These are phyloP conservation scores for Latrodectus hesperus DNA, from an alignment of 2,888 invertebrate genomes.

Conservation along the genomic window DNA sequence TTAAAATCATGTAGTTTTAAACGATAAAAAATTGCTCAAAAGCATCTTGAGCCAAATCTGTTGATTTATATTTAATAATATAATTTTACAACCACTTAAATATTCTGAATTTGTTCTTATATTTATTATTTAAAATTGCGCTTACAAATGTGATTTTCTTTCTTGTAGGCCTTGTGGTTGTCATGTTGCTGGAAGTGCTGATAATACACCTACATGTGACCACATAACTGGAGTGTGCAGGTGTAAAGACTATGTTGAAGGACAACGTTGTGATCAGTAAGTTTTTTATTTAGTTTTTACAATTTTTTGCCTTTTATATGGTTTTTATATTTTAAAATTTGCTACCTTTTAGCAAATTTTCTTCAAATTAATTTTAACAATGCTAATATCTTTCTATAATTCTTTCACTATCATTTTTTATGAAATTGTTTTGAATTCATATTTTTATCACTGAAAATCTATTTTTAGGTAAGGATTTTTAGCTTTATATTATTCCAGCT, in stretches of 20 bases:
- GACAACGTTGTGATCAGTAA: slow-evolving; percentile 90
- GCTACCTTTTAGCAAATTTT: not conserved
- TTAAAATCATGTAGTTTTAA: too few relatives aligned
- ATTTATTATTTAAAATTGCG: too few relatives aligned
- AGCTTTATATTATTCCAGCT: too few relatives aligned
- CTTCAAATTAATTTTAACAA: not conserved
- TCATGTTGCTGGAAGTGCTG: slow-evolving; percentile 86
- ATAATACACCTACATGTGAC: slow-evolving; percentile 89
- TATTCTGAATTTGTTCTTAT: too few relatives aligned
- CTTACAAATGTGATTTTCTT: too few relatives aligned
- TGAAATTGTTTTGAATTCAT: too few relatives aligned
- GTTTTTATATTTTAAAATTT: not conserved
- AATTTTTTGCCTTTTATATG: not conserved
- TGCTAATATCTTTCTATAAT: not conserved
- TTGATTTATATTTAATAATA: too few relatives aligned
- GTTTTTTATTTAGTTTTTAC: slow-evolving; percentile 72
- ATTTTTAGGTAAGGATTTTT: too few relatives aligned
- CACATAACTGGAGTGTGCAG: slow-evolving; percentile 85
- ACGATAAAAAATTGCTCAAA: too few relatives aligned
- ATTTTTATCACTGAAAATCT: too few relatives aligned
- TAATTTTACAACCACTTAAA: too few relatives aligned
- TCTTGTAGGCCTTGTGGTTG: slow-evolving; percentile 82
- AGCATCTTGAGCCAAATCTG: too few relatives aligned
- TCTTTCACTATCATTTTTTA: not conserved
- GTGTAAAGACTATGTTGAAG: slow-evolving; percentile 96